Evolutionary conservation across 2,797 vertebrate species (phyloP), one percentile per base, ranked within the genome.

Genomic region (Neomorphus geoffroyi): DNA sequence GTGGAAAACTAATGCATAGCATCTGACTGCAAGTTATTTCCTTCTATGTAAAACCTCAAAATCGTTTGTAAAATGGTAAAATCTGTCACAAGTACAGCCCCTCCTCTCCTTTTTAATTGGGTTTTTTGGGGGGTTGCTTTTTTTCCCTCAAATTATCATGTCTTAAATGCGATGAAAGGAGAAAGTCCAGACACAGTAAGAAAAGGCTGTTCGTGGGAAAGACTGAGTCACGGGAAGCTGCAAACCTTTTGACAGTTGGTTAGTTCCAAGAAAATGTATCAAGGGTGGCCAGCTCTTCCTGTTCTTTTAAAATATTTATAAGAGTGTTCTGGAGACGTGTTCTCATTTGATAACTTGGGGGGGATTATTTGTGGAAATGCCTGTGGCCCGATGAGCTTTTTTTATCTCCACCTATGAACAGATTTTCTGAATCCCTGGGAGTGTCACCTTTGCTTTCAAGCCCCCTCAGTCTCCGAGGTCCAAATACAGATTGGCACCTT

Each of bases 251-350:
- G 32, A 41, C 51, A 67, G 35, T 70, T 88, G 79, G 67, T 70
- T 80, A 71, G 35, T 85, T 80, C 64, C 66, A 85, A 56, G 33
- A 60, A 92, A 77, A 79, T 8, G 14, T 81, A 67, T 50, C 45
- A 86, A 70, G 32, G 51, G 19, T 91, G 7, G 2, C 56, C 48
- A 77, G 11, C 32, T 56, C 45, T 60, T 86, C 71, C 37, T 45
- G 13, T 64, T 87, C 80, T 89, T 33, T n/a, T 87, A 53, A 92
- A 95, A 88, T 92, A 87, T 92, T 87, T 88, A 73, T 86, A 41
- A 57, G 13, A 69, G 9, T 18, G 4, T 75, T 84, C 64, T 92
- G 83, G 78, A 73, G 46, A 84, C 11, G 51, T 82, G 13, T 66
- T 11, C 12, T 73, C 6, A 24, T 62, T 22, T 70, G n/a, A 37